Base-by-base conservation (phyloP, 1,140 invertebrate genomes). In the Zaprionus taronus region DNA sequence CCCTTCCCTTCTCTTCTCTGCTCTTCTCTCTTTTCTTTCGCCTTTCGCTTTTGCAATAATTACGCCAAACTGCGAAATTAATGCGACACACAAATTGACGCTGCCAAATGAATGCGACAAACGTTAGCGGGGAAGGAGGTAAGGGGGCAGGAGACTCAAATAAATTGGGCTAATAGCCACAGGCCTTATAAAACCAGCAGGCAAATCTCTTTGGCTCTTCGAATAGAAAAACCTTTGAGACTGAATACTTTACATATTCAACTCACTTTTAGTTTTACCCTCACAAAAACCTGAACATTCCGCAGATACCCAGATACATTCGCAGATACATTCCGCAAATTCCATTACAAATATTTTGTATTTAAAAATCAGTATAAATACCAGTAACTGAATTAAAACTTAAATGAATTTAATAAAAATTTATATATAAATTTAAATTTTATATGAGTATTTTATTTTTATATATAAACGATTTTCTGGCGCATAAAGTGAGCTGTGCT, bases 1-100 rank as follows among this genome's bases (percentile, higher is more conserved):
- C 20, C 11, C 5, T 56, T 24, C 5, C 11, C 24, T 36, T 22
- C 60, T 6, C 1, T 2, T 6, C 6, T 17, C 5, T 5, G 4
- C 41, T 44, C n/a, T 7, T 44, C 41, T 47, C n/a, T 47, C n/a
- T 47, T 47, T 17, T 7, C 41, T 47, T 47, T 47, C 2, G 41
- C 15, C 22, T 49, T 49, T 31, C 38, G 17, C 22, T 49, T 60
- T 51, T 34, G 57, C 38, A 70, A 74, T 63, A 74, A 74, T 75
- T 64, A 74, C 60, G 61, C 22, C 72, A 34, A 34, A 51, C 49
- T 49, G 53, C 22, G 38, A 64, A 75, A 75, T 75, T 75, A 75
- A 75, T 75, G 67, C 72, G 55, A 36, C 67, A 28, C 22, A 36
- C 36, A 15, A 28, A 47, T 56, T 20, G 36, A 47, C 51, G 28